These are phyloP conservation scores for Pseudoatta argentina DNA, from an alignment of 1,140 invertebrate genomes.

Conservation along the genomic window DNA sequence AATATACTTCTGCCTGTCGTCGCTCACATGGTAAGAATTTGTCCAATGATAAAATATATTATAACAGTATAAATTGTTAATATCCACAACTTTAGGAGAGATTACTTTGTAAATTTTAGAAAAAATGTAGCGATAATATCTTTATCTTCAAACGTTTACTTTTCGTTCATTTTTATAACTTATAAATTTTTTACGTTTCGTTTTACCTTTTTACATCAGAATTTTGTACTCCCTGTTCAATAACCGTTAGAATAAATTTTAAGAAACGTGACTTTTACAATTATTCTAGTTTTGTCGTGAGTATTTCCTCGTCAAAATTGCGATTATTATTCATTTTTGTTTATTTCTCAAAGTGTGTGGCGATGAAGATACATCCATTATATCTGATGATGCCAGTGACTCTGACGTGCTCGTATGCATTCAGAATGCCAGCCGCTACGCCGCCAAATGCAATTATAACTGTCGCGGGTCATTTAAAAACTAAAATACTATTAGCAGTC, in stretches of 20 bases:
- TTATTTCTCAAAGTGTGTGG: slow-evolving; percentile 85
- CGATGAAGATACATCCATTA: slow-evolving; percentile 92
- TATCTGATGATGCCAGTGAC: slow-evolving; percentile 95
- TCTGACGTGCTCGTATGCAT: slow-evolving; percentile 92
- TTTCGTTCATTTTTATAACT: not conserved
- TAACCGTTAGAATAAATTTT: not conserved
- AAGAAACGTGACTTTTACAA: not conserved
- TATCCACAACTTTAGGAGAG: not conserved
- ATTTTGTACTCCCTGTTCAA: not conserved
- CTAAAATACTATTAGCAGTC: slow-evolving; percentile 89
- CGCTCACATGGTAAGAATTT: slow-evolving; percentile 90
- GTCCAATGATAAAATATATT: not conserved
- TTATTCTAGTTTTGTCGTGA: not conserved
- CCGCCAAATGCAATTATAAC: slow-evolving; percentile 97
- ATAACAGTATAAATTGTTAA: not conserved
- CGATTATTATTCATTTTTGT: not conserved
- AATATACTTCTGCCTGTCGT: slow-evolving; percentile 93
- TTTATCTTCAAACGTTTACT: not conserved
- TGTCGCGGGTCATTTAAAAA: slow-evolving; percentile 90
- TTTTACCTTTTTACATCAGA: not conserved
- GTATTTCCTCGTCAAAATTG: not conserved
- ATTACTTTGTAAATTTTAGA: not conserved
- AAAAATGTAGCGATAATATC: not conserved
- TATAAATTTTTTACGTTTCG: not conserved
- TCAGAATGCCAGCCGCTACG: slow-evolving; percentile 91